Evolutionary conservation across 2,888 invertebrate genomes (phyloP).

Genomic region (Coelopa pilipes): DNA sequence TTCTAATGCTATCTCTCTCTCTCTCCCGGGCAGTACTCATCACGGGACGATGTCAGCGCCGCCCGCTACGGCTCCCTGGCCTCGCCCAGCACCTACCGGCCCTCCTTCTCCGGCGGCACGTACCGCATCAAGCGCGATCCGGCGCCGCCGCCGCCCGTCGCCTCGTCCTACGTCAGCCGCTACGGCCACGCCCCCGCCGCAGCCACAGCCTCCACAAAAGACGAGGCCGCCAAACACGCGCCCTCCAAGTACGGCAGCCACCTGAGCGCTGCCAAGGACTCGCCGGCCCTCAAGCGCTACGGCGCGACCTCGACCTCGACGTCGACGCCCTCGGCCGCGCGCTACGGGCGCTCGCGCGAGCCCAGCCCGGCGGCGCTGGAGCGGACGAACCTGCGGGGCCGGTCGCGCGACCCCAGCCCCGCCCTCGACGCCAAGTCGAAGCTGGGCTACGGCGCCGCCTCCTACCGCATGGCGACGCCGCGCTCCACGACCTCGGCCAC

Average conservation of each 20-base stretch:
- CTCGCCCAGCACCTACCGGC: constrained; percentile 64
- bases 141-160: constrained; percentile 48
- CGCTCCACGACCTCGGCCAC: constrained; percentile 43
- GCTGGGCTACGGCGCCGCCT: constrained; percentile 47
- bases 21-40: constrained; percentile 62
- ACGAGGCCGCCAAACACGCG: constrained; percentile 37
- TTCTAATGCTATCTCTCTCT: too few relatives aligned
- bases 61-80: constrained; percentile 59
- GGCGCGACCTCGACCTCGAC: constrained; percentile 50
- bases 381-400: constrained; percentile 60
- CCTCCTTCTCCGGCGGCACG: constrained; percentile 66
- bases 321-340: constrained; percentile 52
- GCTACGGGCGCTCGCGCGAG: constrained; percentile 62
- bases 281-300: constrained; percentile 55
- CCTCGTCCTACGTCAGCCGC: constrained; percentile 59
- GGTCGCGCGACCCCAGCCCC: constrained; percentile 69
- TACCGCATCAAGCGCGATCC: constrained; percentile 65
- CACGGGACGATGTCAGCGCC: constrained; percentile 57
- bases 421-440: constrained; percentile 62
- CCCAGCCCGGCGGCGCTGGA: constrained; percentile 63
- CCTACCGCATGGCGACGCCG: constrained; percentile 52
- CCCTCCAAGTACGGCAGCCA: constrained; percentile 16
- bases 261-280: neutral
- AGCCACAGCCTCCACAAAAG: constrained; percentile 49
- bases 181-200: constrained; percentile 49